Evolutionary conservation across 2,888 invertebrate species (phyloP), one percentile per base, ranked within the genome.

Genomic region (Epistrophe eligans): DNA sequence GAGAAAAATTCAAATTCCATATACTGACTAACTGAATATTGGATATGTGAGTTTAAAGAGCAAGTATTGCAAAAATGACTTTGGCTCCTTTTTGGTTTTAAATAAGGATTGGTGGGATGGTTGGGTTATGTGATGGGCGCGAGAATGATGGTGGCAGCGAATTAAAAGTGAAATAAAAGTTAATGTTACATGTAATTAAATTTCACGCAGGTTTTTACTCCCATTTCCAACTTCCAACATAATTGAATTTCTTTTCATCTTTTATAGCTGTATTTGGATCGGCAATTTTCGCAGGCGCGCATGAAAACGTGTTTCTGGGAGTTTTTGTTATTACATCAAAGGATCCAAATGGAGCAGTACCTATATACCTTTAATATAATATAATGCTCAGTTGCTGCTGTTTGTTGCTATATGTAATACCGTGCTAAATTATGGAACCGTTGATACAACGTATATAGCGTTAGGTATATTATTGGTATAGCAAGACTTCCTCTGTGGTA

Each of bases 141-240:
- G 28, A 55, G n/a, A 62, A 43, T 62, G 62, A 38, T 43, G 62
- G 62, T 62, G 62, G 43, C 38, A 43, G 32, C 64, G 72, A 79
- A 79, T 80, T 79, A 70, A 71, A 55, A 57, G 71, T 64, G 79
- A 71, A 80, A 74, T 80, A 80, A 80, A 80, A 80, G 66, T 67
- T 58, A 74, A 67, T 80, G 73, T 74, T 52, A 80, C 72, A 67
- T 66, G 58, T 80, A 74, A 82, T 82, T 77, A 82, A 77, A 82
- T 77, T 77, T 71, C 77, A 71, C 71, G 64, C 77, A 64, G 71
- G 57, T 62, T 77, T 77, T 71, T 62, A 50, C 52, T 72, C 32
- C 64, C 71, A 24, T 24, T 24, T 24, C 24, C 24, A 24, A 24
- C 24, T 71, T 71, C 40, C 40, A 43, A 43, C 55, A 43, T 82